Conservation (phyloP, 2,113 vertebrate genomes). For the Panthera uncia region DNA sequence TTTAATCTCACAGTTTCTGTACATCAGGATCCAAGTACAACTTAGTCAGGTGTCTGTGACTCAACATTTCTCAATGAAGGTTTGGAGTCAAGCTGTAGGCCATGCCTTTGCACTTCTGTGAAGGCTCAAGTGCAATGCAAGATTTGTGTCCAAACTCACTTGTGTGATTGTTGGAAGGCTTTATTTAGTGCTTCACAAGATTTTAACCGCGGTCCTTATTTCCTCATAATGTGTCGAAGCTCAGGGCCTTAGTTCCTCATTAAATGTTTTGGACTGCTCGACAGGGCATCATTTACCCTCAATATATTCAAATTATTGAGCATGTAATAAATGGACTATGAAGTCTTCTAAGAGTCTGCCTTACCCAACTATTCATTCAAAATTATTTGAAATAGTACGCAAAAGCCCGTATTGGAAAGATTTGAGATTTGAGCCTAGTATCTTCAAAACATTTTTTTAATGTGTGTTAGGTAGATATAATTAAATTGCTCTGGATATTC, state of each 20-base stretch:
- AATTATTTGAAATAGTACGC: not conserved
- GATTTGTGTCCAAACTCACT: not conserved
- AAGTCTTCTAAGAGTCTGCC: not conserved
- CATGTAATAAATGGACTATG: not conserved
- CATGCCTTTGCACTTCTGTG: not conserved
- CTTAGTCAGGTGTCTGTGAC: not conserved
- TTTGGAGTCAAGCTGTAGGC: not conserved
- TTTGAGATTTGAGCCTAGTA: not conserved
- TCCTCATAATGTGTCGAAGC: not conserved
- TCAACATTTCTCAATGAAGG: not conserved
- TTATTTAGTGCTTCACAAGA: not conserved
- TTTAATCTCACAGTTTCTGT: not conserved
- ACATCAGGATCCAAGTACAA: not conserved
- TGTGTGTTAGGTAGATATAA: not conserved
- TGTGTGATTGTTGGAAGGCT: not conserved
- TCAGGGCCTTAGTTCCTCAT: not conserved
- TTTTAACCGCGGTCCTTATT: not conserved
- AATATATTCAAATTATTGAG: not conserved
- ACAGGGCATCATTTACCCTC: not conserved
- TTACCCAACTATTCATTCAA: not conserved
- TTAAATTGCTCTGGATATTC: not conserved
- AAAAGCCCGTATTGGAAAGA: not conserved
- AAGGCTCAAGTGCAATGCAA: not conserved
- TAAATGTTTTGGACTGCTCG: not conserved
- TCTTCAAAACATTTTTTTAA: not conserved